Evolutionary conservation across 2,888 invertebrate species (phyloP), one percentile per base, ranked within the genome.

Genomic region (Idaea biselata): DNA sequence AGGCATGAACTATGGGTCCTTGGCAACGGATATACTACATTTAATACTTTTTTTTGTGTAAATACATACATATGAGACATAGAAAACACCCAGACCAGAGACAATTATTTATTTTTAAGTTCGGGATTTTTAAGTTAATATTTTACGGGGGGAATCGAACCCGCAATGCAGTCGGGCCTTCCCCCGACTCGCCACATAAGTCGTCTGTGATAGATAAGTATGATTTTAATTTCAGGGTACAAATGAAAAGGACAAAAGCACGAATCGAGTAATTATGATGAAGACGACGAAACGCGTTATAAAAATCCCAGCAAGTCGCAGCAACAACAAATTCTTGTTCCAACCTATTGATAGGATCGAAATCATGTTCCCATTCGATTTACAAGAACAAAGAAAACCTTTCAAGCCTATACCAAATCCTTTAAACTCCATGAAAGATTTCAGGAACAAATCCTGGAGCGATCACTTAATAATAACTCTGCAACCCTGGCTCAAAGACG

Each of bases 231-330:
- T 56, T 86, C 82, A 95, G 80, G 93, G 93, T 4, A 89, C 88
- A 69, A 88, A 91, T 58, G 93, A 93, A 18, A 94, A 94, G 66
- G 94, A 94, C 61, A 91, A 93, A 70, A 91, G 89, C 59, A 92
- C 88, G 32, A 91, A 93, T 61, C 94, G 94, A 59, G 93, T 96
- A 11, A 94, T 96, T 25, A 93, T 95, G 83, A 93, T 96, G 81
- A 95, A 95, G 79, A 95, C 95, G 8, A 95, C 95, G 0, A 95
- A 94, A 79, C 93, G 96, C n/a, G 93, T 96, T 4, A 94, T 96
- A 57, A 95, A 95, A 82, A 93, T 96, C 61, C 95, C 95, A 0
- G 92, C 91, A 2, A 86, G 75, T 62, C 78, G 84, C 1, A 80
- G 72, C 68, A 82, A 81, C 66, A 89, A 88, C 71, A 90, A 90